Percentiles rank a stretch among this genome's conserved stretches.
Evolutionary conservation across 2,797 vertebrate genomes (phyloP).

Genomic region (Esox lucius): DNA sequence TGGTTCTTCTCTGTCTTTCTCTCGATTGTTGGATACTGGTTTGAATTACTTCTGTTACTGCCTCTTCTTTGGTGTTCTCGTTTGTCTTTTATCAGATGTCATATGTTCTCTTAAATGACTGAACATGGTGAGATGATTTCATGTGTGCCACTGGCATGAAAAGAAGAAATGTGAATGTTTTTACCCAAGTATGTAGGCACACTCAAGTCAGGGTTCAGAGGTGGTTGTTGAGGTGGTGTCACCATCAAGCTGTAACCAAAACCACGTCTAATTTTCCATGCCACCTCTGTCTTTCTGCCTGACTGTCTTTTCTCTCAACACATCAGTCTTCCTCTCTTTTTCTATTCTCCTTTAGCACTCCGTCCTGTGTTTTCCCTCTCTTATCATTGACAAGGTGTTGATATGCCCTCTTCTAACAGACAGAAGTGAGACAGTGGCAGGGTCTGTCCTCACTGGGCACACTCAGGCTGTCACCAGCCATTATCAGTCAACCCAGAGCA

Average conservation of each 20-base stretch:
- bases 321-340: constrained; percentile 23
- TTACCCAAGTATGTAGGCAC: background rate
- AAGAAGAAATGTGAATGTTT: too few species aligned
- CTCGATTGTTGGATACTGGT: background rate
- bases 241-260: background rate
- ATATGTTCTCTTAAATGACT: background rate
- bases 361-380: background rate
- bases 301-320: constrained; percentile 22
- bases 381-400: background rate
- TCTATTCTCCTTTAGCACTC: constrained; percentile 41
- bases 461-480: background rate
- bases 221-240: background rate
- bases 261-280: constrained; percentile 24
- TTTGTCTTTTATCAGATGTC: background rate
- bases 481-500: background rate
- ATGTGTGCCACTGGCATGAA: background rate
- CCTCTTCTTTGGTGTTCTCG: background rate
- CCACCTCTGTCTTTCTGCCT: background rate
- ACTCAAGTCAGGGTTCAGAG: background rate
- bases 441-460: background rate
- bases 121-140: background rate
- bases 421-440: background rate
- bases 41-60: background rate
- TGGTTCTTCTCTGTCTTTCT: background rate
- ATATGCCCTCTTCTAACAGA: background rate